Percentiles rank a stretch among this genome's conserved stretches.
phyloP scores from a whole-genome alignment of 2,797 vertebrate species.

The Rhinella marina region DNA sequence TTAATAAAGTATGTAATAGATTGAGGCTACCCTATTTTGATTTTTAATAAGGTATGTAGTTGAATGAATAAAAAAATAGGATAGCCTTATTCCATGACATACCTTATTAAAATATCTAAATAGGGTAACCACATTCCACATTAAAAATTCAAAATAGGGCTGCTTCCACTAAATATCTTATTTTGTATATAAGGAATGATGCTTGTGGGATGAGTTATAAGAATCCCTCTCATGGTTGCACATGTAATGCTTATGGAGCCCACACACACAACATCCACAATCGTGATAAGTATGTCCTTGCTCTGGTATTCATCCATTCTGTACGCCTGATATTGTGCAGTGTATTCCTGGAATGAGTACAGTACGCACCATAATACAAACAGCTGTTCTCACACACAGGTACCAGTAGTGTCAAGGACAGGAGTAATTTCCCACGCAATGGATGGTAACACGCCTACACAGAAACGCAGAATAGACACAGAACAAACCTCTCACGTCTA shows the following conservation, averaged over 20 bases:
- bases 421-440: constrained; percentile 51
- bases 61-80: no score
- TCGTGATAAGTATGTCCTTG: neutral
- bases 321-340: neutral
- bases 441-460: constrained; percentile 25
- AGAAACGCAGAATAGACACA: neutral
- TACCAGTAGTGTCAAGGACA: constrained; percentile 30
- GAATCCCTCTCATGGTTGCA: neutral
- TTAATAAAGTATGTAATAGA: no score
- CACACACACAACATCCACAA: neutral
- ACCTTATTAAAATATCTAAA: no score
- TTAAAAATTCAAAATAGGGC: neutral
- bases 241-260: neutral
- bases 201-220: neutral
- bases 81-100: no score
- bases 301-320: neutral
- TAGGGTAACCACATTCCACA: no score
- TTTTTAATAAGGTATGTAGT: no score
- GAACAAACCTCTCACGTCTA: no score
- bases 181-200: neutral
- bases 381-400: neutral
- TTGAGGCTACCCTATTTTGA: no score
- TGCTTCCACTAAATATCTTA: neutral
- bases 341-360: constrained; percentile 8
- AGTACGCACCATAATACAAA: constrained; percentile 13